Evolutionary conservation across 64 coral and sea anemone species (phyloP), one percentile per base, ranked within the genome.

Genomic region (Dendrophyllia cribrosa): DNA sequence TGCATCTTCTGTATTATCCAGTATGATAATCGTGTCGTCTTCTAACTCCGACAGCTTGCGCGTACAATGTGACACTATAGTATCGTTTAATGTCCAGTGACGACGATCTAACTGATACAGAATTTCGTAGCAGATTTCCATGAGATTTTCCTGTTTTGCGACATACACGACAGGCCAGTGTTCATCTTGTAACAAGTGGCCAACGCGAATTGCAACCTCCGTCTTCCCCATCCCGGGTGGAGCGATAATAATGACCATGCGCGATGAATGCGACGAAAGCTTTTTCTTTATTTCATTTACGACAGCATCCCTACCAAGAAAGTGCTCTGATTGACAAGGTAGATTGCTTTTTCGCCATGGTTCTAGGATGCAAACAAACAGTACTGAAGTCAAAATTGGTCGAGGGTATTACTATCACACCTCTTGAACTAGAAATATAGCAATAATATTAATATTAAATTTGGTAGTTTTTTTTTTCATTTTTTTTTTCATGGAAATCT

Each of bases 1-100:
- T 62, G 58, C 16, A 81, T 62, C 58, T 43, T 62, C 77, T 9
- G 77, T 81, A 56, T 81, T 62, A 23, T 81, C 77, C 11, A 81
- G 77, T 12, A 81, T 62, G 55, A 81, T 44, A 26, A 59, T 10
- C 3, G 23, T 34, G 55, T 59, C 55, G 12, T 5, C 5, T 43
- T 43, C 14, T 14, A 43, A 5, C 55, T 59, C 58, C 25, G 55
- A 43, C 1, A 81, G 77, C 58, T 81, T 81, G 2, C 56, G 23
- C 56, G 45, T 43, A 4, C 53, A 13, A 17, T 17, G 21, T 2
- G 20, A 64, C 0, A 81, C 34, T 5, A 46, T 14, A 62, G 43
- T 23, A 14, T 16, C 26, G 13, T 14, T 62, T 62, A 21, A 6
- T 16, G 58, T 16, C 55, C 55, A 60, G 21, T 34, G 26, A 5